Conservation (phyloP, 2,113 vertebrate genomes). For the Passer domesticus region DNA sequence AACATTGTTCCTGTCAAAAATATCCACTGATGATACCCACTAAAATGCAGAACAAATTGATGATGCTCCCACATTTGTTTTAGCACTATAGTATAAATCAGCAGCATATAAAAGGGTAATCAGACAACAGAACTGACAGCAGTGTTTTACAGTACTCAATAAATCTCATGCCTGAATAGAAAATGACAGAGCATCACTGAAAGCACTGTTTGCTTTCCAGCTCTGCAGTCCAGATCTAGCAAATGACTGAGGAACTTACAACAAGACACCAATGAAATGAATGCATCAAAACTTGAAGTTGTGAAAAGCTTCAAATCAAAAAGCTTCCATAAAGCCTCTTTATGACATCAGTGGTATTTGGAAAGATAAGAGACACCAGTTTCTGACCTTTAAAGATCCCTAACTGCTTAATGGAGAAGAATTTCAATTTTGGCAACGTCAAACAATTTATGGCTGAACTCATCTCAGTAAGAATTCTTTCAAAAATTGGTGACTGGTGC, state of each 20-base stretch:
- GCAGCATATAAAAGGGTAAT: constrained; percentile 3
- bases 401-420: background rate
- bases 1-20: constrained; percentile 14
- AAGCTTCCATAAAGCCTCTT: background rate
- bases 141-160: background rate
- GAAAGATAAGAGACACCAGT: background rate
- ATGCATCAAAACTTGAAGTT: background rate
- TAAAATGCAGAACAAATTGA: background rate
- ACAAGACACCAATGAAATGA: background rate
- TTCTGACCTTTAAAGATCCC: background rate
- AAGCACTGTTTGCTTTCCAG: background rate
- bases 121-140: constrained; percentile 11
- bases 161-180: constrained; percentile 16
- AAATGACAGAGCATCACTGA: background rate
- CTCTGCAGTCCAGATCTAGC: background rate
- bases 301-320: background rate
- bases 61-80: constrained; percentile 27
- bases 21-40: background rate
- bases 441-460: background rate
- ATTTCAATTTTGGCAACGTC: background rate
- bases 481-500: background rate
- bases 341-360: background rate
- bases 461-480: background rate
- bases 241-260: background rate
- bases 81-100: constrained; percentile 16